Percentiles rank a stretch among this genome's conserved stretches.
Evolutionary conservation across 2,888 invertebrate genomes (phyloP).

Genomic region (Dryadula phaetusa): DNA sequence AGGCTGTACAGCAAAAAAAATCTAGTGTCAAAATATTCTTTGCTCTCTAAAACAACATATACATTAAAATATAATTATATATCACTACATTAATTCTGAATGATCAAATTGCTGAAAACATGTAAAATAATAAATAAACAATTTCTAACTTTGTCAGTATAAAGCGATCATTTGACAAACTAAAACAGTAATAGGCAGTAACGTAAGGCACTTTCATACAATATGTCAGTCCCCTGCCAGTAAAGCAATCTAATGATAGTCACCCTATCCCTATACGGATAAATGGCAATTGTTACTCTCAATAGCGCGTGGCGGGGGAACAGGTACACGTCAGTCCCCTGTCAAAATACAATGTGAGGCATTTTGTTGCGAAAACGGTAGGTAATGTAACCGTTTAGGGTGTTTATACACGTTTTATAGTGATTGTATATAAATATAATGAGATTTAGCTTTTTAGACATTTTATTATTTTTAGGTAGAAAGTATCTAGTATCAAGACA

Average conservation of each 20-base stretch:
- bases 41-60: too few relatives aligned
- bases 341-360: constrained; percentile 28
- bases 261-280: constrained; percentile 24
- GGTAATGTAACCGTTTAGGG: constrained; percentile 15
- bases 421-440: too few relatives aligned
- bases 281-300: constrained; percentile 33
- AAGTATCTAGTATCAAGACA: background rate
- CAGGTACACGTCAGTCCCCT: constrained; percentile 38
- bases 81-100: too few relatives aligned
- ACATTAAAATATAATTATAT: too few relatives aligned
- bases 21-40: too few relatives aligned
- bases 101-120: too few relatives aligned
- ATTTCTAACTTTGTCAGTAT: background rate
- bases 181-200: background rate
- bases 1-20: too few relatives aligned
- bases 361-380: constrained; percentile 33
- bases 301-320: constrained; percentile 23
- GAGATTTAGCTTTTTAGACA: too few relatives aligned
- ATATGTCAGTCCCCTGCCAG: constrained; percentile 25
- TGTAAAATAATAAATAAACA: too few relatives aligned
- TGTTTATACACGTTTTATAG: background rate
- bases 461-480: too few relatives aligned
- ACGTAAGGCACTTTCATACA: constrained; percentile 8
- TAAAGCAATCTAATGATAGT: constrained; percentile 25
- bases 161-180: background rate